Percentiles rank a stretch among this genome's conserved stretches.
Evolutionary conservation across 2,888 invertebrate species (phyloP).

Genomic region (Lissonota sp.): DNA sequence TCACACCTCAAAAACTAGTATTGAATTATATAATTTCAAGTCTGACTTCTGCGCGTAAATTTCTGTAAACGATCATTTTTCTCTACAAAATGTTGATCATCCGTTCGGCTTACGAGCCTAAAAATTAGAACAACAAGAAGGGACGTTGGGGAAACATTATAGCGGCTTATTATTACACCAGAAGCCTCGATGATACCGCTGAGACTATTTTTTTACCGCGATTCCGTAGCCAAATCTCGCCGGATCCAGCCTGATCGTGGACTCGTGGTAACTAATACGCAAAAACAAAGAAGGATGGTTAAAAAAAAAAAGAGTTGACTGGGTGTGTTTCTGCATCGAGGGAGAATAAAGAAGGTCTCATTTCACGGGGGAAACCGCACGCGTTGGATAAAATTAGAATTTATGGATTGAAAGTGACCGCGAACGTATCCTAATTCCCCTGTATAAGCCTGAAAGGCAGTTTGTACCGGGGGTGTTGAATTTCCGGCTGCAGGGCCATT

Average conservation of each 20-base stretch:
- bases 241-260: constrained; percentile 23
- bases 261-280: constrained; percentile 40
- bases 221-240: constrained; percentile 14
- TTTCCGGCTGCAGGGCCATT: constrained; percentile 57
- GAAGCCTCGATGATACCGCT: constrained; percentile 40
- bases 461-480: constrained; percentile 47
- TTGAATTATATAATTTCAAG: too few species aligned
- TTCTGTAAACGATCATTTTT: too few species aligned
- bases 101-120: too few species aligned
- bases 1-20: too few species aligned
- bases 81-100: too few species aligned
- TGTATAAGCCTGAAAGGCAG: constrained; percentile 37
- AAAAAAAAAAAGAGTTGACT: constrained; percentile 21
- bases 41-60: too few species aligned
- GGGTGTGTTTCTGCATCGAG: constrained; percentile 25
- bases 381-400: constrained; percentile 56
- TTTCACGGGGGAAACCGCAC: constrained; percentile 52
- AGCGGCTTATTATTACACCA: neutral
- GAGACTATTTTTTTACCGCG: neutral
- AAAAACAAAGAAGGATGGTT: constrained; percentile 51
- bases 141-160: constrained; percentile 8
- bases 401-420: constrained; percentile 42
- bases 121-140: too few species aligned
- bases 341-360: constrained; percentile 46
- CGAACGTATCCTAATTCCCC: constrained; percentile 56